These are phyloP conservation scores for Drosophila fulvimacula DNA, from an alignment of 2,888 invertebrate genomes.

Conservation along the genomic window DNA sequence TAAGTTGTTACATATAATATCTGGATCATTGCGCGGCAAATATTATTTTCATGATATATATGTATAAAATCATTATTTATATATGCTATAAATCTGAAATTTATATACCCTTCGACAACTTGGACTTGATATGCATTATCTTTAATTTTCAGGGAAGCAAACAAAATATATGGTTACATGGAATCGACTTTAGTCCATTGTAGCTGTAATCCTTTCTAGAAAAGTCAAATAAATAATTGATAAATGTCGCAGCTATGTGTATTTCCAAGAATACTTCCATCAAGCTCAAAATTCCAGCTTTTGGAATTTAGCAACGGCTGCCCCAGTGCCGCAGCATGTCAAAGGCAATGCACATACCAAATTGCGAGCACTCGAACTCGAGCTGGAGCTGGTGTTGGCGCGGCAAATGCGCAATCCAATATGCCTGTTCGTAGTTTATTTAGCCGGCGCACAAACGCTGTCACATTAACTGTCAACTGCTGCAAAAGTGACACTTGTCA, in stretches of 20 bases:
- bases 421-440: conserved; percentile 76
- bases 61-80: too few species aligned
- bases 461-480: conserved; percentile 82
- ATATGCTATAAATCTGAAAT: background rate
- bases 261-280: background rate
- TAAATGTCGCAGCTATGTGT: background rate
- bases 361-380: conserved; percentile 10
- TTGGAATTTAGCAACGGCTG: background rate
- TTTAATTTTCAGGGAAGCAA: too few species aligned
- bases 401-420: conserved; percentile 70
- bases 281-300: background rate
- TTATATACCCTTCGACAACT: background rate
- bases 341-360: conserved; percentile 14
- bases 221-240: conserved; percentile 3
- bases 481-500: conserved; percentile 83
- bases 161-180: background rate
- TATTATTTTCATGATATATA: too few species aligned
- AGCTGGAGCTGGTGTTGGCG: background rate
- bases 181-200: background rate
- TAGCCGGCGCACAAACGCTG: conserved; percentile 75
- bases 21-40: too few species aligned
- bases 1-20: too few species aligned
- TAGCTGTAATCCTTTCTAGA: background rate
- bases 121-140: background rate
- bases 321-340: conserved; percentile 28